Evolutionary conservation across 2,113 vertebrate species (phyloP).

Genomic region (Pitta sordida): DNA sequence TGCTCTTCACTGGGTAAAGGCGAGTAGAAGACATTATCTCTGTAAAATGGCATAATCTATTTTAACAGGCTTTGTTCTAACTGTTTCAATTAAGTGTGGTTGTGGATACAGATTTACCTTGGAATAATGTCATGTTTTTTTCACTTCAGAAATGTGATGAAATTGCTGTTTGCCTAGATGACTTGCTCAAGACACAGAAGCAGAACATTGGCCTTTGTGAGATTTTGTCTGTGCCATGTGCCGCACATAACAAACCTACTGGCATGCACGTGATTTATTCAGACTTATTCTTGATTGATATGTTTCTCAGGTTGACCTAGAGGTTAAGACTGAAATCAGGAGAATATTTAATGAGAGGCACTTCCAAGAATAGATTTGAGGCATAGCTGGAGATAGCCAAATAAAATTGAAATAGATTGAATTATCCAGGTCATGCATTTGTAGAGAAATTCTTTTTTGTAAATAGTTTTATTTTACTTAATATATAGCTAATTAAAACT

Average conservation of each 20-base stretch:
- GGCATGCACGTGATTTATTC: not conserved
- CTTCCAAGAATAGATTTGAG: not conserved
- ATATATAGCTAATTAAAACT: not conserved
- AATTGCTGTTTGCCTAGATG: not conserved
- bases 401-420: not conserved
- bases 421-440: not conserved
- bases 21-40: not conserved
- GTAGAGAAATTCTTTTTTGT: not conserved
- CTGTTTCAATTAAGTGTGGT: not conserved
- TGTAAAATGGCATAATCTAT: not conserved
- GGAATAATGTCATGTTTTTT: not conserved
- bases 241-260: not conserved
- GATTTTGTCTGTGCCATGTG: not conserved
- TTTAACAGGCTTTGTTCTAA: not conserved
- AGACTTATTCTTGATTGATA: not conserved
- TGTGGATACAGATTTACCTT: not conserved
- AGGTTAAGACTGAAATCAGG: not conserved
- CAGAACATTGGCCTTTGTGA: accelerated
- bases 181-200: not conserved
- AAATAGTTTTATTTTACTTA: not conserved
- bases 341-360: not conserved
- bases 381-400: not conserved
- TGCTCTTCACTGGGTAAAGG: not conserved
- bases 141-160: not conserved
- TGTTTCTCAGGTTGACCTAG: not conserved